These are phyloP conservation scores for Leptodactylus fuscus DNA, from an alignment of 2,113 vertebrate genomes.

Conservation along the genomic window DNA sequence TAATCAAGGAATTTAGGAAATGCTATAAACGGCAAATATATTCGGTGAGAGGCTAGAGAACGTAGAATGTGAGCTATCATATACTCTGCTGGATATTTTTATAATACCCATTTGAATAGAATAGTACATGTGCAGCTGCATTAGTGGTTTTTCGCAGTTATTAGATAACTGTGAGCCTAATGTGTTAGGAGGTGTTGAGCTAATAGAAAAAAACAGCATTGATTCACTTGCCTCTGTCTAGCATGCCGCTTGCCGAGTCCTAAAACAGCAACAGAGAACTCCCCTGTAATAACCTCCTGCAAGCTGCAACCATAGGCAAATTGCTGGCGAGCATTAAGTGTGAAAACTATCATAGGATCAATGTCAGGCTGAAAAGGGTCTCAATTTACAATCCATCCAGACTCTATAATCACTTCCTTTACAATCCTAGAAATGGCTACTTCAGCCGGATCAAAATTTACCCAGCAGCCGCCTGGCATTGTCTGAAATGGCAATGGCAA, in stretches of 20 bases:
- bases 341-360: conserved; percentile 78
- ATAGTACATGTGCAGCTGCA: conserved; percentile 5
- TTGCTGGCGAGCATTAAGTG: conserved; percentile 78
- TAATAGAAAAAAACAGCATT: conserved; percentile 75
- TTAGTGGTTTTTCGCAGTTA: conserved; percentile 63
- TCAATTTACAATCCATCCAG: conserved; percentile 78
- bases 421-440: conserved; percentile 8
- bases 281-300: conserved; percentile 78
- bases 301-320: conserved; percentile 79
- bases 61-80: neutral
- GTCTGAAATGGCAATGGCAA: conserved; percentile 13
- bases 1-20: neutral
- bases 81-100: conserved; percentile 27
- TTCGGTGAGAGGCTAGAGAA: neutral
- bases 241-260: conserved; percentile 67
- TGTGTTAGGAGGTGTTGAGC: conserved; percentile 69
- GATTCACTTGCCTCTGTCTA: conserved; percentile 67
- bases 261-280: conserved; percentile 70
- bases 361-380: conserved; percentile 78
- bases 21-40: conserved; percentile 14
- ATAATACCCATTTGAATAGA: conserved; percentile 33
- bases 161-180: conserved; percentile 69
- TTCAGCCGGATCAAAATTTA: neutral
- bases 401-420: conserved; percentile 73
- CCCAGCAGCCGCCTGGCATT: neutral